Base-by-base conservation (phyloP, 2,888 invertebrate genomes). In the Girardia tigrina region DNA sequence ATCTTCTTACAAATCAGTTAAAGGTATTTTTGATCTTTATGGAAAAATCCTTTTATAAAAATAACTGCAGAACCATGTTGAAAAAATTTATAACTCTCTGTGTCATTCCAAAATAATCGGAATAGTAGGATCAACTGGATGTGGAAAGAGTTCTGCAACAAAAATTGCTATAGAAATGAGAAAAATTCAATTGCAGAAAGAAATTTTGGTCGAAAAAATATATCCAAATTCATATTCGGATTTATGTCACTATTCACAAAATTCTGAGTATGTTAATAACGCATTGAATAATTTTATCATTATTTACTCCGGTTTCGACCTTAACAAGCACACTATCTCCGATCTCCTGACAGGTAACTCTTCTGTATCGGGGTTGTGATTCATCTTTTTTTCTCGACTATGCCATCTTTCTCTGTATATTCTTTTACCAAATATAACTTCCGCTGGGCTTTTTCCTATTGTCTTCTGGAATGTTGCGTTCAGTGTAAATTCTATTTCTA, bases 221-320 rank as follows among this genome's bases (percentile, higher is more conserved):
- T 56, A 56, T 56, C 56, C 56, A 56, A 56, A 56, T 56, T 56
- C 56, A 2, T 56, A 56, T 56, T 56, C 56, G n/a, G 56, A 23
- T 12, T 16, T 23, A 20, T 56, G n/a, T 6, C 20, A 56, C 23
- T 8, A 12, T 56, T 12, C 4, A 6, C n/a, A 56, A 6, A 23
- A 56, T n/a, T 20, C 6, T 12, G 4, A 23, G 56, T 56, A 8
- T 56, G 56, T 56, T 56, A 8, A n/a, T n/a, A n/a, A n/a, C n/a
- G n/a, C n/a, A n/a, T n/a, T n/a, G n/a, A n/a, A n/a, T n/a, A n/a
- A n/a, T n/a, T n/a, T n/a, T n/a, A n/a, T n/a, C n/a, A n/a, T n/a
- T n/a, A n/a, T n/a, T n/a, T n/a, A n/a, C n/a, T n/a, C n/a, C n/a
- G n/a, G n/a, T n/a, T n/a, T n/a, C n/a, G n/a, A n/a, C n/a, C n/a